phyloP scores from a whole-genome alignment of 2,113 vertebrate species.

The Xyliphius kryptos region DNA sequence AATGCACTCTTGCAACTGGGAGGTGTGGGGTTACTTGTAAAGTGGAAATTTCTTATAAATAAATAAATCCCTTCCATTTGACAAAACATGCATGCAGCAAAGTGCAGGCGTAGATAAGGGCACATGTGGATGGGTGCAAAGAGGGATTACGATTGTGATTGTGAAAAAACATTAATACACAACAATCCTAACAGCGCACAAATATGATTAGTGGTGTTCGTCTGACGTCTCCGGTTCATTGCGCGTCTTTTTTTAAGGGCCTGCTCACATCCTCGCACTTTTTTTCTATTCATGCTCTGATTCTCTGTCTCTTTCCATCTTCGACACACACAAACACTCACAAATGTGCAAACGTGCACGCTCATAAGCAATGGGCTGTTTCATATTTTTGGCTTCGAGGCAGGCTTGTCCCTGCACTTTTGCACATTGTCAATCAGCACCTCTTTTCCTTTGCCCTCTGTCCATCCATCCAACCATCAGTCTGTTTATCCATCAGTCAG shows the following conservation, averaged over 20 bases:
- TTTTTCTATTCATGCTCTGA: slow-evolving; percentile 6
- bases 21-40: no score
- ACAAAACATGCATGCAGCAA: no score
- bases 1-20: no score
- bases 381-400: slow-evolving; percentile 48
- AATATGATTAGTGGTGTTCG: no score
- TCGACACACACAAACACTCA: neutral
- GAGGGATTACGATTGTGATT: no score
- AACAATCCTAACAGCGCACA: no score
- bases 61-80: no score
- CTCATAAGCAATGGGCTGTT: slow-evolving; percentile 35
- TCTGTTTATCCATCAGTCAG: slow-evolving; percentile 41
- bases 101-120: no score
- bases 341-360: neutral
- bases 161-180: no score
- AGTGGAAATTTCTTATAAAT: no score
- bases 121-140: no score
- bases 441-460: slow-evolving; percentile 15
- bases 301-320: neutral
- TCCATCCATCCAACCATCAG: slow-evolving; percentile 41
- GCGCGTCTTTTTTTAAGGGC: neutral
- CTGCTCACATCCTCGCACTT: slow-evolving; percentile 10
- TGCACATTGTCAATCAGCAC: slow-evolving; percentile 51
- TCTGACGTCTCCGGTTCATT: no score
- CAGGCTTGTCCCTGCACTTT: slow-evolving; percentile 53